Conservation (phyloP, 2,113 vertebrate species). For the Xenus cinereus region DNA sequence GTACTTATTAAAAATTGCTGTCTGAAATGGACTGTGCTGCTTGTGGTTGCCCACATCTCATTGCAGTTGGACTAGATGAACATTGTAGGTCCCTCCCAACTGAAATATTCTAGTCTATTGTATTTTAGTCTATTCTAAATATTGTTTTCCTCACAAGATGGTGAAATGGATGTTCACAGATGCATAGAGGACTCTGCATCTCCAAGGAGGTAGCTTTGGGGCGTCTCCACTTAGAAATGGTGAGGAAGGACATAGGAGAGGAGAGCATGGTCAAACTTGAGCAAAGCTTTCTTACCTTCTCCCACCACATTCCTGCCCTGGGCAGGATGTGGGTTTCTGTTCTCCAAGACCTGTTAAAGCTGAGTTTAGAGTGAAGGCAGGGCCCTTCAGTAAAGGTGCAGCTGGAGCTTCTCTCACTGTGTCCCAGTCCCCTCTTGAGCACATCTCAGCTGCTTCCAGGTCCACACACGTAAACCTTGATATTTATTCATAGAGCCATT, state of each 20-base stretch:
- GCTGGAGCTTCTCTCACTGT: not conserved
- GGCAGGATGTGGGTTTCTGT: not conserved
- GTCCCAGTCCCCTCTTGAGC: not conserved
- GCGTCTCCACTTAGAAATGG: not conserved
- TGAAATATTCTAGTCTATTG: not conserved
- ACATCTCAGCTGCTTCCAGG: not conserved
- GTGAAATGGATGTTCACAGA: not conserved
- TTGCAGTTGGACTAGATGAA: not conserved
- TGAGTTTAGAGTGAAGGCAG: rapidly evolving
- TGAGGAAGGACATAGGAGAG: not conserved
- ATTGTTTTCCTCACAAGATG: not conserved
- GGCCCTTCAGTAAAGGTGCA: rapidly evolving
- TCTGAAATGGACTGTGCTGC: not conserved
- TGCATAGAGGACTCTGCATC: not conserved
- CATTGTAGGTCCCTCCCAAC: not conserved
- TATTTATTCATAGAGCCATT: not conserved
- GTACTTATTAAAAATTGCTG: not conserved
- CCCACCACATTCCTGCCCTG: not conserved
- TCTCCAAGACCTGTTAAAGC: not conserved
- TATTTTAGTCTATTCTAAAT: not conserved
- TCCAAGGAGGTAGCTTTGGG: not conserved
- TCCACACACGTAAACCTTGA: not conserved
- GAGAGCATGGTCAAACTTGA: not conserved
- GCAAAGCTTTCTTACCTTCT: not conserved
- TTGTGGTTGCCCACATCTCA: not conserved